Evolutionary conservation across 2,797 vertebrate species (phyloP), one percentile per base, ranked within the genome.

Genomic region (Diplodus puntazzo): DNA sequence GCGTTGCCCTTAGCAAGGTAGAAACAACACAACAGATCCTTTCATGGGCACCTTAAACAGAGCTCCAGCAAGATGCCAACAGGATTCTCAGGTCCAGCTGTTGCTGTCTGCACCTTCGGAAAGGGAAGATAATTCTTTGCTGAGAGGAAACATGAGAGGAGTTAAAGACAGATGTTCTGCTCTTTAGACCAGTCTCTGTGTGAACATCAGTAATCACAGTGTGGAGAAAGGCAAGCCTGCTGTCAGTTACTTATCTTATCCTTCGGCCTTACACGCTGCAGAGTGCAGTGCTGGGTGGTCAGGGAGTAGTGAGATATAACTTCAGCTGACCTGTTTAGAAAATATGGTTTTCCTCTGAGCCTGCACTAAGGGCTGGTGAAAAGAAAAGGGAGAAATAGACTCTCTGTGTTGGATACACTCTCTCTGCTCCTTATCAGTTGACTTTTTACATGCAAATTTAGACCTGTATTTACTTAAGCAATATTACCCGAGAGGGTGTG

Each of bases 211-310:
- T 70, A 68, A 20, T 45, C 21, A 42, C 52, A 39, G 20, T 17
- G 49, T 48, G 58, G 14, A 53, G 52, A 74, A n/a, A 64, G 48
- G 25, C 39, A 14, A 66, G 23, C 30, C 49, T 34, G 63, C 66
- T 85, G 65, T 80, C 65, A 80, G 69, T 76, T 73, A 67, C 30
- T 72, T 75, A 54, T 71, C 68, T 59, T 67, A 72, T 73, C 67
- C 42, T 68, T 61, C 80, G 53, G 52, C 46, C 48, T 72, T 57
- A 27, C 48, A 49, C 25, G 58, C 43, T 53, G 46, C 52, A 64
- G 57, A 61, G 34, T 54, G 46, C 63, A 79, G 30, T 30, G 52
- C 25, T 57, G 43, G 54, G 55, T 79, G 68, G 64, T 69, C 63
- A 50, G 25, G 14, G 60, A 77, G 54, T 39, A 46, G 43, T 21